phyloP scores from a whole-genome alignment of 1,140 invertebrate species.

The Thaumatotibia leucotreta region DNA sequence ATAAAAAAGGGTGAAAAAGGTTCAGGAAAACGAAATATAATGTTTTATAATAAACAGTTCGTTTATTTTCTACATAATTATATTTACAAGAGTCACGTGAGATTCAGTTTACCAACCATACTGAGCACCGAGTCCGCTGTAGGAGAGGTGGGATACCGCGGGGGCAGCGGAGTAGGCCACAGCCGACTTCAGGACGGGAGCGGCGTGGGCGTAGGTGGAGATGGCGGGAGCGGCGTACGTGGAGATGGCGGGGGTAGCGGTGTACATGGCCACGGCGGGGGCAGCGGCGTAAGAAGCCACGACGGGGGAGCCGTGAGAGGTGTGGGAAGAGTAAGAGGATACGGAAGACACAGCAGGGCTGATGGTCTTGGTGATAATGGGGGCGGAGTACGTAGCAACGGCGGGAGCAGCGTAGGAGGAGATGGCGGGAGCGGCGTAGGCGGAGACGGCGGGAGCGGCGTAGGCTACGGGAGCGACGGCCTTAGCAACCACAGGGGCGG shows the following conservation, averaged over 20 bases:
- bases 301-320: constrained; percentile 12
- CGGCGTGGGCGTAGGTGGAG: constrained; percentile 15
- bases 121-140: constrained; percentile 19
- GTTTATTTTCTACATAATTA: constrained; percentile 15
- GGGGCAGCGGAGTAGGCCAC: constrained; percentile 21
- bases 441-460: not conserved
- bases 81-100: constrained; percentile 13
- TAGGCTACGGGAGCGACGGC: not conserved
- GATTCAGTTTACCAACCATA: constrained; percentile 24
- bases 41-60: constrained; percentile 11
- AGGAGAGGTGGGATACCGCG: constrained; percentile 20
- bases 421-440: constrained; percentile 8
- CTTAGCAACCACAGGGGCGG: constrained; percentile 20
- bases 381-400: not conserved
- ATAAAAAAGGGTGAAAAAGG: too few relatives aligned
- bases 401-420: constrained; percentile 6
- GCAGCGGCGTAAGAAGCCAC: constrained; percentile 19
- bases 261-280: constrained; percentile 9
- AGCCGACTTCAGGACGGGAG: constrained; percentile 20
- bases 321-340: constrained; percentile 14
- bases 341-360: constrained; percentile 12
- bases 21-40: constrained; percentile 10
- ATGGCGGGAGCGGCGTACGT: constrained; percentile 14
- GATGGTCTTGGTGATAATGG: constrained; percentile 1
- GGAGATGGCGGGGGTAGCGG: constrained; percentile 3